A percentile compares a stretch with the other conserved stretches of the same genome.
Evolutionary conservation across 1,140 invertebrate genomes (phyloP).

Genomic region (Zeugodacus cucurbitae): DNA sequence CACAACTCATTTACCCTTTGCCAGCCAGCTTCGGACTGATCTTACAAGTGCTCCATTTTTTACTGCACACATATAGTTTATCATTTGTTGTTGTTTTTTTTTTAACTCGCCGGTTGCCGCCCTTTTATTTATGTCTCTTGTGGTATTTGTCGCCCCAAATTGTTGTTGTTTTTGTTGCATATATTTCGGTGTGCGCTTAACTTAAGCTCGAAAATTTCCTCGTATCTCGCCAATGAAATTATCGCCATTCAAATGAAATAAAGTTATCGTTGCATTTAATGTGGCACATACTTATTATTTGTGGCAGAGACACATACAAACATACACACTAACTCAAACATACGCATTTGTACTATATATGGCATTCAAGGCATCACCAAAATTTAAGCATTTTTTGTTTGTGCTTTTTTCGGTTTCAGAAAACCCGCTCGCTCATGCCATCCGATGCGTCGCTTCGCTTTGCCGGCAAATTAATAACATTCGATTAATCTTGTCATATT

Average conservation of each 20-base stretch:
- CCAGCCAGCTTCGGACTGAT: not conserved
- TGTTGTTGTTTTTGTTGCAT: not conserved
- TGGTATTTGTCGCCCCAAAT: conserved; percentile 22
- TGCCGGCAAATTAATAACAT: conserved; percentile 16
- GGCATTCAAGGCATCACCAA: not conserved
- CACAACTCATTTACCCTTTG: not conserved
- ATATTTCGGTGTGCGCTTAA: not conserved
- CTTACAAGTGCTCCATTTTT: conserved; percentile 2
- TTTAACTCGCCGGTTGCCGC: not conserved
- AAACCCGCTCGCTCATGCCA: not conserved
- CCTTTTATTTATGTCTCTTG: not conserved
- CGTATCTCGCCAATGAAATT: not conserved
- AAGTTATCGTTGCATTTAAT: conserved; percentile 25
- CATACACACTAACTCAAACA: no score
- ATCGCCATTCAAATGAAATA: not conserved
- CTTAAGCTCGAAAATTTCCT: not conserved
- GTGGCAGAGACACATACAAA: not conserved
- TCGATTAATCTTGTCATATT: conserved; percentile 22
- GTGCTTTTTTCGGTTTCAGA: not conserved
- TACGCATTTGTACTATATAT: not conserved
- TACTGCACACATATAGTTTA: not conserved
- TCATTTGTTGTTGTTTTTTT: not conserved
- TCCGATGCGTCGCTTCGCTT: not conserved
- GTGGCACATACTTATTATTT: conserved; percentile 34
- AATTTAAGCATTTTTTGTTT: not conserved